Base-by-base conservation (phyloP, 2,888 invertebrate genomes). In the Philereme transversata region DNA sequence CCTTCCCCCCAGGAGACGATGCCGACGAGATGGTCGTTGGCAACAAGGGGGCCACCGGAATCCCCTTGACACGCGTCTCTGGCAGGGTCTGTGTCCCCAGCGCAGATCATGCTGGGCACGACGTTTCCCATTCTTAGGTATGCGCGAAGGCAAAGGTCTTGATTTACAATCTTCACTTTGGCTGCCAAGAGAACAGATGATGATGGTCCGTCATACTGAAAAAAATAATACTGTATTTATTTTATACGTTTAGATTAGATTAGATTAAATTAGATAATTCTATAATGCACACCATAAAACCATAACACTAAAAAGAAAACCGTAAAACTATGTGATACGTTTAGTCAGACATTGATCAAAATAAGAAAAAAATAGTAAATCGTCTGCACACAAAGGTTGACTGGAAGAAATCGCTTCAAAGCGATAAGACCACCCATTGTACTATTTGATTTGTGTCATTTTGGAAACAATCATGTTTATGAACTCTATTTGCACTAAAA, bases 31-130 rank as follows among this genome's bases (percentile, higher is more conserved):
- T 78, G 76, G 46, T 83, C 83, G 50, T 83, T 77, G 54, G 85
- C 81, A n/a, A 92, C 93, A 40, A 94, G 76, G 47, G 94, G 94
- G n/a, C 94, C 94, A 4, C 94, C 94, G n/a, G 93, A 93, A 75
- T 94, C 94, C 0, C 93, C 94, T 79, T 93, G 91, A 61, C 93
- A 93, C 2, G 93, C 88, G 60, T 93, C 93, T 59, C 89, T 73
- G 0, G 84, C 74, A 3, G 89, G 88, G 4, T 83, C 68, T 3
- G 67, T 60, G 1, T 73, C 83, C 10, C 75, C 74, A 0, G 93
- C 93, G 64, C 93, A 93, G 5, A 93, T 64, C 93, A 93, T 93
- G 6, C 84, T 85, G 4, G 79, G 62, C 0, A 82, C 80, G 6
- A 93, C 79, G 0, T 73, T 62, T 1, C 84, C 83, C 10, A 88